Conservation (phyloP, 2,888 invertebrate genomes). For the Dryobota labecula region DNA sequence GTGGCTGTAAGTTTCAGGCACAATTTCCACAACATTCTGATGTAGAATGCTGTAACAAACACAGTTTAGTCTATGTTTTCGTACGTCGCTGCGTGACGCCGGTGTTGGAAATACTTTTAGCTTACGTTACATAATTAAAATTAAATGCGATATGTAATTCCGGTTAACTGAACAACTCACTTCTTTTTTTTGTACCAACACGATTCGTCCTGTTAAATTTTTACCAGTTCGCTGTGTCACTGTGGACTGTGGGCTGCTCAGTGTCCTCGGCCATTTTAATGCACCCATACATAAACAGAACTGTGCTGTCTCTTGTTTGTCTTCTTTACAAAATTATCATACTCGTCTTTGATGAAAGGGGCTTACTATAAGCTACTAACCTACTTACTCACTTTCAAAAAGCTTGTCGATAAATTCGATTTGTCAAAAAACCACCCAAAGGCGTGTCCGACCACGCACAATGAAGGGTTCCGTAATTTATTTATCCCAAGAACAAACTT, state of each 20-base stretch:
- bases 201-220: background rate
- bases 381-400: background rate
- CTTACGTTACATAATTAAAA: constrained; percentile 14
- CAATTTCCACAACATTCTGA: constrained; percentile 30
- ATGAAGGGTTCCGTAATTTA: no score
- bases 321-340: background rate
- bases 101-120: constrained; percentile 26
- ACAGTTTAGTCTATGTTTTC: constrained; percentile 43
- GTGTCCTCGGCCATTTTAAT: background rate
- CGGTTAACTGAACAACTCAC: background rate
- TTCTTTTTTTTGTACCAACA: background rate
- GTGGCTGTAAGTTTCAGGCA: constrained; percentile 9
- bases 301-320: background rate
- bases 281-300: background rate
- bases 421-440: no score
- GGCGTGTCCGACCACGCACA: no score
- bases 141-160: background rate
- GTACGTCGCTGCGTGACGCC: constrained; percentile 19
- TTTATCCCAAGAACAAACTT: no score
- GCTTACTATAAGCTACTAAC: background rate
- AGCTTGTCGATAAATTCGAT: background rate
- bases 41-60: constrained; percentile 41
- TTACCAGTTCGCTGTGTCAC: background rate
- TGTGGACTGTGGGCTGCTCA: background rate
- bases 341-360: background rate